Evolutionary conservation across 2,113 vertebrate species (phyloP), one percentile per base, ranked within the genome.

Genomic region (Podarcis muralis): DNA sequence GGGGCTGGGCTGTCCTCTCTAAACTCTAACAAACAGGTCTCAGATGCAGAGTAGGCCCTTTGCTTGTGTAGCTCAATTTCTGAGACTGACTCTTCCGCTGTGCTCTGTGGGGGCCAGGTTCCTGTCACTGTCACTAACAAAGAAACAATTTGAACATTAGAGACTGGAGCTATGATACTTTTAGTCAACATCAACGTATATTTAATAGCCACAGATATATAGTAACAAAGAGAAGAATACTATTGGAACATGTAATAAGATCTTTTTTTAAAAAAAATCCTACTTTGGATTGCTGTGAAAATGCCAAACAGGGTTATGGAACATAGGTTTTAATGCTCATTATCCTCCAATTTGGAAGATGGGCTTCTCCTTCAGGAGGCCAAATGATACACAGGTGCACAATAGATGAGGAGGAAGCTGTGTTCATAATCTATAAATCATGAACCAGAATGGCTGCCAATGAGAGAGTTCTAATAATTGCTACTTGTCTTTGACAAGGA

Each of bases 261-360:
- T 8, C 15, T 80, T 22, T 59, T 57, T 6, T 53, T 1, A 75
- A 62, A 77, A 62, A 82, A 87, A 79, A 7, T 71, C 81, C 87
- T 87, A 62, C 82, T 81, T 69, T 86, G 23, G 16, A 90, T 74
- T 89, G 89, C 83, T 77, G 32, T 89, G 65, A 83, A 86, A 88
- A 2, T 27, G 57, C 37, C 59, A 43, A 90, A 25, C 13, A 62
- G 35, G 32, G 15, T 25, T 77, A 2, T 77, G 57, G 25, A 86
- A 18, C 23, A 59, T 91, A 5, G 9, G 59, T 91, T 85, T 76
- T 69, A 81, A 72, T 83, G 78, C 43, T 82, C 9, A 85, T 72
- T 88, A 88, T 87, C 82, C 53, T 84, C 7, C 77, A 88, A 88
- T 92, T 89, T 91, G 71, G 4, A 69, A 68, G 32, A 72, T 35